phyloP scores from a whole-genome alignment of 2,888 invertebrate genomes.

The Polydrusus pterygomalis region DNA sequence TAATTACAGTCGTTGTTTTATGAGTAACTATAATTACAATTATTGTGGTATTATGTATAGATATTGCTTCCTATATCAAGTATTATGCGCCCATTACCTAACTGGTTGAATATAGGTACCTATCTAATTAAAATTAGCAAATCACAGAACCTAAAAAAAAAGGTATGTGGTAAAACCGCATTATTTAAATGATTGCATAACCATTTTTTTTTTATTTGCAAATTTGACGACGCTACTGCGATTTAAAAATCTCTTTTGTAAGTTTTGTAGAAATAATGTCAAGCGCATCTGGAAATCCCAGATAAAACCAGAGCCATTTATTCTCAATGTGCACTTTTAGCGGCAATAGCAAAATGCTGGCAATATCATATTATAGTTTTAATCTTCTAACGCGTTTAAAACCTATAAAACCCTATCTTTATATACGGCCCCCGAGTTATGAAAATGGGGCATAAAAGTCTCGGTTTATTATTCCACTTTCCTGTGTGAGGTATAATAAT shows the following conservation, averaged over 20 bases:
- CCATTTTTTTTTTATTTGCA: too few relatives aligned
- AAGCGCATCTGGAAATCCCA: conserved; percentile 14
- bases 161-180: too few relatives aligned
- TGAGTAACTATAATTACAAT: too few relatives aligned
- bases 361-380: conserved; percentile 20
- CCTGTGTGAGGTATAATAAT: conserved; percentile 1
- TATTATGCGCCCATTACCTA: too few relatives aligned
- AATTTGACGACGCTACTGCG: background rate
- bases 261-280: background rate
- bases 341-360: conserved; percentile 4
- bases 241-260: background rate
- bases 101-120: too few relatives aligned
- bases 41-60: too few relatives aligned
- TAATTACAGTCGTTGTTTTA: too few relatives aligned
- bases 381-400: conserved; percentile 22
- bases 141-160: too few relatives aligned
- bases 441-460: conserved; percentile 15
- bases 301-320: conserved; percentile 13
- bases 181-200: too few relatives aligned
- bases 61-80: too few relatives aligned
- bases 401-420: conserved; percentile 23
- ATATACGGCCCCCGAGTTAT: conserved; percentile 13
- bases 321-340: conserved; percentile 17
- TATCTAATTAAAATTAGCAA: too few relatives aligned
- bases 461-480: conserved; percentile 5